Evolutionary conservation across 2,113 vertebrate species (phyloP), one percentile per base, ranked within the genome.

Genomic region (Sphaerodactylus townsendi): DNA sequence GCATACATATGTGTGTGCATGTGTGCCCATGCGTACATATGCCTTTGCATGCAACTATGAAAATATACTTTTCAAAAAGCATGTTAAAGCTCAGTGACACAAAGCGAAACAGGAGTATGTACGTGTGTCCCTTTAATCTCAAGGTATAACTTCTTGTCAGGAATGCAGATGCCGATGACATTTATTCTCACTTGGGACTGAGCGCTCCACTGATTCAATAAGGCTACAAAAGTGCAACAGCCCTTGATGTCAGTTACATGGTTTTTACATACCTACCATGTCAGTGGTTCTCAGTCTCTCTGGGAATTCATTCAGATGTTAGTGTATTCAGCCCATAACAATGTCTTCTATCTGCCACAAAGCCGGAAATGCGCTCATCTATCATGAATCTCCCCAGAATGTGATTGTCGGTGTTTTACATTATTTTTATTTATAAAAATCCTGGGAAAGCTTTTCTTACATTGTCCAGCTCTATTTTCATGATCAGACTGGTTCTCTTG

Each of bases 201-300:
- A 91, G 92, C 21, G 90, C 94, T 95, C 89, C 91, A 93, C 89
- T 95, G 93, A 92, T 89, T 95, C 91, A 94, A 93, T 91, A 91
- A 96, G 94, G 92, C 90, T 95, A 95, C 92, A 94, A 90, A 95
- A 95, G 87, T 93, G 85, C 93, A 95, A 94, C 90, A 94, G 93
- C 90, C 91, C 93, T 93, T 92, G 87, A 91, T 93, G 93, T 95
- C 92, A 94, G 92, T 91, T 95, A 94, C 92, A 91, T 73, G 86
- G 90, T 91, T 95, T 62, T 96, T 94, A 95, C 94, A 95, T 90
- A 93, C 92, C 91, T 92, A 90, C 91, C 68, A 90, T 93, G 93
- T 93, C 92, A 95, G 91, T 88, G 92, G 88, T 88, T 93, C 92
- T 90, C 77, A 88, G 82, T 78, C 86, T 95, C 93, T 90, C 82